Evolutionary conservation across 2,888 invertebrate genomes (phyloP).

Genomic region (Mesochorus sp.): DNA sequence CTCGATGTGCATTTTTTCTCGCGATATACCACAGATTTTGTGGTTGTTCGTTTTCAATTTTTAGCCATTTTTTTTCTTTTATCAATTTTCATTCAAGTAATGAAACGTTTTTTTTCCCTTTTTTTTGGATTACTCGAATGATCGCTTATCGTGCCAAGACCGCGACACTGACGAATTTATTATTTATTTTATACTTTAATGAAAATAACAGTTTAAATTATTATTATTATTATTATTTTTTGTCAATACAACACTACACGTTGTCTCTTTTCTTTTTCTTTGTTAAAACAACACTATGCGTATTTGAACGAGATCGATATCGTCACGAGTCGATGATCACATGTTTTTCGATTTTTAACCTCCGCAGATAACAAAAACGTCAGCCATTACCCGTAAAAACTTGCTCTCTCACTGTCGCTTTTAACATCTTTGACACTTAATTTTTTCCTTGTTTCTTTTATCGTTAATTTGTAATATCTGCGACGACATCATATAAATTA

Average conservation of each 20-base stretch:
- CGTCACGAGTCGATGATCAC: constrained; percentile 55
- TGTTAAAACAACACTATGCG: neutral
- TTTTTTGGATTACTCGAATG: too few species aligned
- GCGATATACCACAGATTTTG: too few species aligned
- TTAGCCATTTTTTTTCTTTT: too few species aligned
- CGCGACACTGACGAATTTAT: too few species aligned
- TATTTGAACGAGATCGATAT: constrained; percentile 54
- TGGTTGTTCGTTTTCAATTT: too few species aligned
- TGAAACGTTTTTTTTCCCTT: too few species aligned
- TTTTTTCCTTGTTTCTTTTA: neutral
- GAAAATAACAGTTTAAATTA: too few species aligned
- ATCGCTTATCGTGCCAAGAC: too few species aligned
- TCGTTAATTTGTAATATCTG: neutral
- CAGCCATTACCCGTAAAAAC: constrained; percentile 72
- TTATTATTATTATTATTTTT: neutral
- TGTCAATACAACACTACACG: too few species aligned
- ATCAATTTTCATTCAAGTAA: too few species aligned
- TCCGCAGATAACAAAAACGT: constrained; percentile 45
- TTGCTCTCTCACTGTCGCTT: constrained; percentile 69
- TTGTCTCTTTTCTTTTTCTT: neutral
- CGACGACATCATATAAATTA: too few species aligned
- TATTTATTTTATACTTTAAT: too few species aligned
- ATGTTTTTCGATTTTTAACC: constrained; percentile 49
- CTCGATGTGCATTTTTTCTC: constrained; percentile 10
- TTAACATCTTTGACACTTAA: constrained; percentile 67